Conservation (phyloP, 2,888 invertebrate species). For the Aphidoletes aphidimyza region DNA sequence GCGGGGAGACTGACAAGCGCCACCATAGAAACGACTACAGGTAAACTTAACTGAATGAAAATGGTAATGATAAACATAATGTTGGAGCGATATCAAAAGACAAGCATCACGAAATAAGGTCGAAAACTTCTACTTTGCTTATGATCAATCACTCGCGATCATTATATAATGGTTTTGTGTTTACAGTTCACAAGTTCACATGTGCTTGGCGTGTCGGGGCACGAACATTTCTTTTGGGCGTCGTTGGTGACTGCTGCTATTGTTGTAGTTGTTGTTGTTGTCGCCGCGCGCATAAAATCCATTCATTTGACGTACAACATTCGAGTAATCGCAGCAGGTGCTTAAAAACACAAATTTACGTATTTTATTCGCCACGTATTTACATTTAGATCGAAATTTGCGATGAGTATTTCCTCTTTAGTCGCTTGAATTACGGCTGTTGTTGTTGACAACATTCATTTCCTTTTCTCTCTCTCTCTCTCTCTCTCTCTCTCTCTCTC, state of each 20-base stretch:
- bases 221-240: no score
- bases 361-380: slow-evolving; percentile 29
- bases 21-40: not conserved
- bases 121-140: no score
- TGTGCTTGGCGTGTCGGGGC: no score
- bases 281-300: no score
- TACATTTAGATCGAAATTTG: slow-evolving; percentile 34
- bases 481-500: not conserved
- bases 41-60: not conserved
- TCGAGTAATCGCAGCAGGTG: not conserved
- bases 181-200: no score
- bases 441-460: slow-evolving; percentile 24
- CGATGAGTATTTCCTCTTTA: slow-evolving; percentile 1
- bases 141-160: no score
- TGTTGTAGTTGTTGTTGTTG: no score
- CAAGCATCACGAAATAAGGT: no score
- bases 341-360: slow-evolving; percentile 16
- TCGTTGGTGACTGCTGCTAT: no score
- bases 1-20: not conserved
- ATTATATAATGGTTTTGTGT: no score
- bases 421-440: slow-evolving; percentile 5
- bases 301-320: not conserved
- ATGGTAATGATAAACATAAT: no score
- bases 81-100: no score
- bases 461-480: not conserved